Evolutionary conservation across 2,888 invertebrate genomes (phyloP).

Genomic region (Gisinianus flammeolus): DNA sequence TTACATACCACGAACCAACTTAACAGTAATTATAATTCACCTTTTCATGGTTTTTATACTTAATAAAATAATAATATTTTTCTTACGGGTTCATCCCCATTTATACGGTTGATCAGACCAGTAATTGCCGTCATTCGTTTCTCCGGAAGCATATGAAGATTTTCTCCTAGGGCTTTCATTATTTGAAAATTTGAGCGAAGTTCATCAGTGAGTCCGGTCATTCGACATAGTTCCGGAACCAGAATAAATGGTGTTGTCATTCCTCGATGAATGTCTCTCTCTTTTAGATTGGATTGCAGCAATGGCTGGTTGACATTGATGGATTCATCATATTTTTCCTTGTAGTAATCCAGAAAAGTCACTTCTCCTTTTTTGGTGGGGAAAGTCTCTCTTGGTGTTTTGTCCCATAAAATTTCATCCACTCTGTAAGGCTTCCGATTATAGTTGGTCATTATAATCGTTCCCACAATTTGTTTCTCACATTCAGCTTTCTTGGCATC

Average conservation of each 20-base stretch:
- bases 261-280: conserved; percentile 54
- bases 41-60: too few relatives aligned
- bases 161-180: conserved; percentile 81
- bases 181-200: conserved; percentile 80
- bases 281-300: conserved; percentile 53
- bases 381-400: conserved; percentile 62
- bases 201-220: conserved; percentile 86
- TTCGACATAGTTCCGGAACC: conserved; percentile 85
- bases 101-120: conserved; percentile 63
- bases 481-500: conserved; percentile 62
- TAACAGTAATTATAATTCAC: conserved; percentile 71
- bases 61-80: background rate
- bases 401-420: conserved; percentile 64
- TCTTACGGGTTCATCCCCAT: conserved; percentile 48
- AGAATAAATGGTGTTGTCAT: conserved; percentile 64
- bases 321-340: conserved; percentile 40
- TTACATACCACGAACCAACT: conserved; percentile 66
- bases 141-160: conserved; percentile 81
- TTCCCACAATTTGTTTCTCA: conserved; percentile 56
- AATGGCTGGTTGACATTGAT: conserved; percentile 52
- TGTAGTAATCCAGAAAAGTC: conserved; percentile 63
- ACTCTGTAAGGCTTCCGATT: conserved; percentile 65
- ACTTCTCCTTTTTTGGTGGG: conserved; percentile 58
- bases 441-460: conserved; percentile 82
- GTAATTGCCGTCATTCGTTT: conserved; percentile 74